Evolutionary conservation across 2,888 invertebrate genomes (phyloP).

Genomic region (Adelphocoris suturalis): DNA sequence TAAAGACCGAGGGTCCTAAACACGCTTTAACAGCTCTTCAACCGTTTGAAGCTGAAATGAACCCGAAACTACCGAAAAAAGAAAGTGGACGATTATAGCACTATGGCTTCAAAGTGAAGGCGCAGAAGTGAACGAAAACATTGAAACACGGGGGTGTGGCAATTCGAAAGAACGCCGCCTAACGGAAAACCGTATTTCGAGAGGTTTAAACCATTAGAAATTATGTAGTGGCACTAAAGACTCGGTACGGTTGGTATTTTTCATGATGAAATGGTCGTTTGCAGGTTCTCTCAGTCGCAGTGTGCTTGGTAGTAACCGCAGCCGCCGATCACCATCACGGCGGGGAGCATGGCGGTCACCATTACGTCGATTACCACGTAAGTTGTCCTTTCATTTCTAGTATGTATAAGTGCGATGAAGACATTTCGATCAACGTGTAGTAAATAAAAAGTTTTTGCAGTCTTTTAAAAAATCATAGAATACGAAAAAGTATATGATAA

Average conservation of each 20-base stretch:
- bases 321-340: conserved; percentile 38
- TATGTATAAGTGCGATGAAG: neutral
- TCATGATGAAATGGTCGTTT: conserved; percentile 30
- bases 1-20: neutral
- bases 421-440: no score
- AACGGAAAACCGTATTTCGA: neutral
- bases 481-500: no score
- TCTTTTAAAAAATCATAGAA: no score
- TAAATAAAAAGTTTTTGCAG: no score
- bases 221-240: conserved; percentile 50
- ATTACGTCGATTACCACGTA: conserved; percentile 60
- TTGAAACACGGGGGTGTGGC: conserved; percentile 28
- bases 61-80: neutral
- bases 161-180: conserved; percentile 23
- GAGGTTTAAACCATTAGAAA: conserved; percentile 4
- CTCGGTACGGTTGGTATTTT: neutral
- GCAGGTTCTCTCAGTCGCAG: conserved; percentile 8
- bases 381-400: neutral
- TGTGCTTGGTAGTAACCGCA: conserved; percentile 34
- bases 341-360: conserved; percentile 29
- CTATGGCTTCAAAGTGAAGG: neutral
- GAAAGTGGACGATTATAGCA: neutral
- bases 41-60: neutral
- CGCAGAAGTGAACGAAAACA: neutral
- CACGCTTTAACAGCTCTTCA: neutral